A percentile compares a stretch with the other conserved stretches of the same genome.
Evolutionary conservation across 2,888 invertebrate species (phyloP).

Genomic region (Lissocephala sabroskyi): DNA sequence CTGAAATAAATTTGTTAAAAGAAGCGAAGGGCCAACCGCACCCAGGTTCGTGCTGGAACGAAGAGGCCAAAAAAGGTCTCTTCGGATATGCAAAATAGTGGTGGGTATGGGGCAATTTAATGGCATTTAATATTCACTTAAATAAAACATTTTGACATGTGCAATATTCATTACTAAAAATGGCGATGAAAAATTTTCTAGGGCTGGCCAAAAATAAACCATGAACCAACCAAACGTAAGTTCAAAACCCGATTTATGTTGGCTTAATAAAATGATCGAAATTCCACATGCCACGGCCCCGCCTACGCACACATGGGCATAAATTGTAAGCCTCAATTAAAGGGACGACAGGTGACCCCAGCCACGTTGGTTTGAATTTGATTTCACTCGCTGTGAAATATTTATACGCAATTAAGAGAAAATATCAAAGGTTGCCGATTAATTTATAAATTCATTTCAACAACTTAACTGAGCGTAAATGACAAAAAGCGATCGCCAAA

Average conservation of each 20-base stretch:
- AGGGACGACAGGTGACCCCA: too few relatives aligned
- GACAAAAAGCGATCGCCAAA: too few relatives aligned
- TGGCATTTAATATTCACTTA: constrained; percentile 57
- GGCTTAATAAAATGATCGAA: too few relatives aligned
- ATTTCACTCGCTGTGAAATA: constrained; percentile 37
- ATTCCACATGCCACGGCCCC: too few relatives aligned
- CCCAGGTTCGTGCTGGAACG: too few relatives aligned
- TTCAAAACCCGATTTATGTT: background rate
- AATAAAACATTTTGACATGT: constrained; percentile 41
- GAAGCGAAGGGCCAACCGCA: constrained; percentile 14
- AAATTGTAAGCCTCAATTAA: too few relatives aligned
- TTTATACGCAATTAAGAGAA: constrained; percentile 52
- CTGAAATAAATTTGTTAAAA: constrained; percentile 50
- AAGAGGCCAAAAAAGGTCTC: too few relatives aligned
- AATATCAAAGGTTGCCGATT: constrained; percentile 22
- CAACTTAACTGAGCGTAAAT: constrained; percentile 55
- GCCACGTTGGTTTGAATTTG: constrained; percentile 1
- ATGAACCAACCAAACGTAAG: too few relatives aligned
- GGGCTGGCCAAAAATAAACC: too few relatives aligned
- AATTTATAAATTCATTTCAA: constrained; percentile 61
- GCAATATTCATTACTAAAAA: background rate
- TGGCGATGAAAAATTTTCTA: too few relatives aligned
- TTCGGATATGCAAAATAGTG: too few relatives aligned
- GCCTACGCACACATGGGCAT: too few relatives aligned
- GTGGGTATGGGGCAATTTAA: constrained; percentile 25